A percentile compares a stretch with the other conserved stretches of the same genome.
These are phyloP conservation scores for Zaprionus kolodkinae DNA, from an alignment of 1,140 invertebrate species.

Conservation along the genomic window DNA sequence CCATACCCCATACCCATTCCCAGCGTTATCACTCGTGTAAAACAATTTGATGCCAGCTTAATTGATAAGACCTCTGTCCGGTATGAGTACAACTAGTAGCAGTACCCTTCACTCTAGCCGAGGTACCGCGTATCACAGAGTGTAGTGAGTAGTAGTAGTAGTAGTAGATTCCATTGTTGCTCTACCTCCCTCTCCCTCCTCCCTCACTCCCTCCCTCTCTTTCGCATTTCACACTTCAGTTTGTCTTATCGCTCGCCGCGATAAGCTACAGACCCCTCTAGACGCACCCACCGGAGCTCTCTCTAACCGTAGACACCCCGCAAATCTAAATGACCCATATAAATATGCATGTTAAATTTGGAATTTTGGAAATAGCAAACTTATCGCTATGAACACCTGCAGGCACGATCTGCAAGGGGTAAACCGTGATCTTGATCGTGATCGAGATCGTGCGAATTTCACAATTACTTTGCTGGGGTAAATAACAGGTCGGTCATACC, in stretches of 20 bases:
- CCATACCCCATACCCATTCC: too few relatives aligned
- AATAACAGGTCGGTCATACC: not conserved
- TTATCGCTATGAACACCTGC: not conserved
- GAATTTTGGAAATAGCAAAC: not conserved
- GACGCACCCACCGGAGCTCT: not conserved
- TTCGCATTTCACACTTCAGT: not conserved
- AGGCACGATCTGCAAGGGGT: not conserved
- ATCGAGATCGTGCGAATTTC: not conserved
- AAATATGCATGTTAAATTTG: conserved; percentile 14
- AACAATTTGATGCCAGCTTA: conserved; percentile 41
- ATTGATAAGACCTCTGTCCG: not conserved
- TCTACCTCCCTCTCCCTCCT: conserved; percentile 19
- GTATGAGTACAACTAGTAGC: not conserved
- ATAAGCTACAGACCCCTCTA: not conserved
- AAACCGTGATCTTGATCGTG: not conserved
- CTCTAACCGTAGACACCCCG: not conserved
- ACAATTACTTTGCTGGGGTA: not conserved
- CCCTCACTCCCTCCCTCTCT: conserved; percentile 24
- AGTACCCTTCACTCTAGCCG: not conserved
- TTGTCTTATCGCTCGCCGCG: conserved; percentile 39
- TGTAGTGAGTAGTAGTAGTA: not conserved
- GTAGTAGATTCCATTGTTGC: not conserved
- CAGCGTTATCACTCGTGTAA: conserved; percentile 20
- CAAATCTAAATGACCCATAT: conserved; percentile 33
- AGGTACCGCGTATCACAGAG: not conserved